These are phyloP conservation scores for Sacculina carcini DNA, from an alignment of 2,888 invertebrate genomes.

Conservation along the genomic window DNA sequence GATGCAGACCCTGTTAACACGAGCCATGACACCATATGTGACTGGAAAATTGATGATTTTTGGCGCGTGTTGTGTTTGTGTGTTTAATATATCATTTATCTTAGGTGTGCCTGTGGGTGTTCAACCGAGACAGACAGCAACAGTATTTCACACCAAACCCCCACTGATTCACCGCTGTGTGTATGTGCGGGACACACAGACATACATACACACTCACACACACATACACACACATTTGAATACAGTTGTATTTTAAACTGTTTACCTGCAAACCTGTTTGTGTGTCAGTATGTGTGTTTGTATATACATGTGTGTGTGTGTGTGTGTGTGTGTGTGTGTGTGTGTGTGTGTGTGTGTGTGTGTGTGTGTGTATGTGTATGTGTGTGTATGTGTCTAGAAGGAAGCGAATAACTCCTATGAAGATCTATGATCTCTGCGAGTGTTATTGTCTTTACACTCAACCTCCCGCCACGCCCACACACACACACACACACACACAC, in stretches of 20 bases:
- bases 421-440: not conserved
- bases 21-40: too few relatives aligned
- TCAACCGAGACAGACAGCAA: too few relatives aligned
- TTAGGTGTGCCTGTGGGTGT: too few relatives aligned
- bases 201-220: constrained; percentile 2
- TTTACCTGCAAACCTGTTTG: not conserved
- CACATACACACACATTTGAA: not conserved
- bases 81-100: too few relatives aligned
- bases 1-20: too few relatives aligned
- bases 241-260: constrained; percentile 2
- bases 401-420: not conserved
- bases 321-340: constrained; percentile 1
- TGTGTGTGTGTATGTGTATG: not conserved
- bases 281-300: not conserved
- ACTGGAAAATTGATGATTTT: too few relatives aligned
- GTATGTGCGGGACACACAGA: constrained; percentile 1
- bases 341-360: constrained; percentile 4
- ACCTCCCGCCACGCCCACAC: too few relatives aligned
- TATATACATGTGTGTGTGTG: not conserved
- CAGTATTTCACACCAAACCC: too few relatives aligned
- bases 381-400: not conserved
- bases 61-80: too few relatives aligned
- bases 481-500: too few relatives aligned
- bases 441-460: too few relatives aligned
- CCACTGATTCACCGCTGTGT: constrained; percentile 2